Evolutionary conservation across 2,113 vertebrate species (phyloP).

Genomic region (Collichthys lucidus): DNA sequence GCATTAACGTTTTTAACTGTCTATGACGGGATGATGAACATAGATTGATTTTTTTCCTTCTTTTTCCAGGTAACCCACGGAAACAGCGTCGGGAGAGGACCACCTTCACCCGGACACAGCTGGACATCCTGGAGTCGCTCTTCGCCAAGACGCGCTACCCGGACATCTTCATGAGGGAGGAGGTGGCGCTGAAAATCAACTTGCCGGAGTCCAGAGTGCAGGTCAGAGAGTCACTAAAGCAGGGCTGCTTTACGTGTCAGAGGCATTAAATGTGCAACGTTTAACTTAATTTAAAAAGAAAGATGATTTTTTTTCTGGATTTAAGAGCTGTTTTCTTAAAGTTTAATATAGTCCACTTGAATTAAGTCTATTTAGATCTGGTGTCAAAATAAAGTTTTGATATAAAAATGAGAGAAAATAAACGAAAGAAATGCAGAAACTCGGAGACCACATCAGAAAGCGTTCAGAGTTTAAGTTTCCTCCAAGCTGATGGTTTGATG

Average conservation of each 20-base stretch:
- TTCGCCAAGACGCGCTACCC: constrained; percentile 94
- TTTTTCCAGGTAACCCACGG: constrained; percentile 85
- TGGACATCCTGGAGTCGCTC: constrained; percentile 91
- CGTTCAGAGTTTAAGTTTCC: neutral
- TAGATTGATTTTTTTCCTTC: neutral
- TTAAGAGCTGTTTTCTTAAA: no score
- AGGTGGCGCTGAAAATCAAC: constrained; percentile 98
- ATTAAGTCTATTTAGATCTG: neutral
- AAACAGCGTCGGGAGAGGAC: constrained; percentile 97
- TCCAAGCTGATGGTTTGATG: neutral
- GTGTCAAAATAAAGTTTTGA: neutral
- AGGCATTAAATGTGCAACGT: neutral
- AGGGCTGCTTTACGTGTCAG: neutral
- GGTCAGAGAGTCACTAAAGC: constrained; percentile 50
- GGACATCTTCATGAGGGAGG: constrained; percentile 98
- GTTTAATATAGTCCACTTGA: no score
- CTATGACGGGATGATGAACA: neutral
- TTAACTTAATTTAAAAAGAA: neutral
- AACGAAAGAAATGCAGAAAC: neutral
- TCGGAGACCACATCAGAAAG: neutral
- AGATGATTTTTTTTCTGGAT: neutral
- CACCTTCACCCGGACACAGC: constrained; percentile 92
- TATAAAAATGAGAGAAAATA: neutral
- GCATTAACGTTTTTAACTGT: neutral
- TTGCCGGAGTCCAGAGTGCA: constrained; percentile 96